phyloP scores from a whole-genome alignment of 2,888 invertebrate species.

The Oscheius sp. region DNA sequence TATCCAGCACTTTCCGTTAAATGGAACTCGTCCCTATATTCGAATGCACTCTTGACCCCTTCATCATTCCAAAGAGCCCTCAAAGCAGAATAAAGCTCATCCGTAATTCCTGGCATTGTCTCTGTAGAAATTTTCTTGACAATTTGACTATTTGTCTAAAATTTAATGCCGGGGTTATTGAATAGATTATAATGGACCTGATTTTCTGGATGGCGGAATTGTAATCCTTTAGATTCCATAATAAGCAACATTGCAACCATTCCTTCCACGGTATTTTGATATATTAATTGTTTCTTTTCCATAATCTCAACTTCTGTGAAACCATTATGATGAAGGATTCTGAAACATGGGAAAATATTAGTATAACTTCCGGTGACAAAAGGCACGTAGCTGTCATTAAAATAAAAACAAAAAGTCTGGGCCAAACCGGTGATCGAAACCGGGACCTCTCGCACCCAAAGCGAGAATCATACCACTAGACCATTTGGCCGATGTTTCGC shows the following conservation, averaged over 20 bases:
- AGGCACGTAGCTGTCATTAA: not conserved
- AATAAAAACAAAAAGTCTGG: slow-evolving; percentile 20
- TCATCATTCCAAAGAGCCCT: slow-evolving; percentile 55
- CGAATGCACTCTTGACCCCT: slow-evolving; percentile 47
- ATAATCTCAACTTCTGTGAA: slow-evolving; percentile 57
- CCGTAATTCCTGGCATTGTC: slow-evolving; percentile 46
- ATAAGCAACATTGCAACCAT: slow-evolving; percentile 16
- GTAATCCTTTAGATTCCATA: slow-evolving; percentile 31
- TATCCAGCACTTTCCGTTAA: slow-evolving; percentile 57
- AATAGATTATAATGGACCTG: slow-evolving; percentile 5
- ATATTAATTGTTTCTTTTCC: slow-evolving; percentile 57
- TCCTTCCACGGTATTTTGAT: slow-evolving; percentile 42
- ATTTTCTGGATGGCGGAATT: slow-evolving; percentile 7
- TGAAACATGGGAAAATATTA: slow-evolving; percentile 37
- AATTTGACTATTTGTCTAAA: slow-evolving; percentile 27
- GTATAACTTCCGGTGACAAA: not conserved
- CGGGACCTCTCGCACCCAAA: slow-evolving; percentile 74
- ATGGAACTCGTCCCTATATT: slow-evolving; percentile 48
- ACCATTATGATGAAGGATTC: slow-evolving; percentile 58
- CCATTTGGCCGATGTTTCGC: slow-evolving; percentile 13
- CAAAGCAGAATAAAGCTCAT: slow-evolving; percentile 41
- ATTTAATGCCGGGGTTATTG: too few relatives aligned
- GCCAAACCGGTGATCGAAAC: slow-evolving; percentile 59
- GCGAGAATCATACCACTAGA: slow-evolving; percentile 73
- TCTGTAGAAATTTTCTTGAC: slow-evolving; percentile 48